These are phyloP conservation scores for Stenolophus ochropezus DNA, from an alignment of 2,888 invertebrate species.

Conservation along the genomic window DNA sequence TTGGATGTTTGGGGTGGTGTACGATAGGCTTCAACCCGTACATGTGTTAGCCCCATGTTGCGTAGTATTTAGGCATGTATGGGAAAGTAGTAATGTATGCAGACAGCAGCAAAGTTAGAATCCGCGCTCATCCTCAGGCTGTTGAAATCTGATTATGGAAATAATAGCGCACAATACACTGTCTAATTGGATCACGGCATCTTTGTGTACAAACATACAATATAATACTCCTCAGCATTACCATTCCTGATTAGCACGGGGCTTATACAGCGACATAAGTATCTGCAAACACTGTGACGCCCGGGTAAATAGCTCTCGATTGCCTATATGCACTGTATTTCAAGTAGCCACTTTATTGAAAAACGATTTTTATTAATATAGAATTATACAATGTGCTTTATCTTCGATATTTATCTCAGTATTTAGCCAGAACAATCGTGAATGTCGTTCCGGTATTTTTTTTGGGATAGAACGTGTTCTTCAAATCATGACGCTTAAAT, in stretches of 20 bases:
- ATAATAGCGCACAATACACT: constrained; percentile 42
- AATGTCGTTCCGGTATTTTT: too few relatives aligned
- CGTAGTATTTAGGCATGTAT: not conserved
- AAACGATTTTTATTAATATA: too few relatives aligned
- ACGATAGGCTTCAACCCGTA: too few relatives aligned
- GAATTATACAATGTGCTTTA: too few relatives aligned
- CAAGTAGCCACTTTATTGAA: too few relatives aligned
- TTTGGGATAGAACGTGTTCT: too few relatives aligned
- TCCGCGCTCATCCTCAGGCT: constrained; percentile 1
- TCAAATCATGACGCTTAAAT: too few relatives aligned
- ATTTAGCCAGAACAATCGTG: too few relatives aligned
- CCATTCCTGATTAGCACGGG: constrained; percentile 9
- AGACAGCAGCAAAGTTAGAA: not conserved
- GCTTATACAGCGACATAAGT: not conserved
- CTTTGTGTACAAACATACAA: constrained; percentile 35
- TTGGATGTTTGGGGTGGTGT: too few relatives aligned
- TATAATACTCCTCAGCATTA: constrained; percentile 29
- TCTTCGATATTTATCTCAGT: too few relatives aligned
- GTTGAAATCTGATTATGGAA: constrained; percentile 50
- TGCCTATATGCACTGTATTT: too few relatives aligned
- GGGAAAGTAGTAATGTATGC: constrained; percentile 2
- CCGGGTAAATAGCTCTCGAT: not conserved
- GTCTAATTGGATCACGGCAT: constrained; percentile 41
- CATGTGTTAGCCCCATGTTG: not conserved
- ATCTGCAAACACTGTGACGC: not conserved